Evolutionary conservation across 2,113 vertebrate species (phyloP).

Genomic region (Coptodon bakossiorum): DNA sequence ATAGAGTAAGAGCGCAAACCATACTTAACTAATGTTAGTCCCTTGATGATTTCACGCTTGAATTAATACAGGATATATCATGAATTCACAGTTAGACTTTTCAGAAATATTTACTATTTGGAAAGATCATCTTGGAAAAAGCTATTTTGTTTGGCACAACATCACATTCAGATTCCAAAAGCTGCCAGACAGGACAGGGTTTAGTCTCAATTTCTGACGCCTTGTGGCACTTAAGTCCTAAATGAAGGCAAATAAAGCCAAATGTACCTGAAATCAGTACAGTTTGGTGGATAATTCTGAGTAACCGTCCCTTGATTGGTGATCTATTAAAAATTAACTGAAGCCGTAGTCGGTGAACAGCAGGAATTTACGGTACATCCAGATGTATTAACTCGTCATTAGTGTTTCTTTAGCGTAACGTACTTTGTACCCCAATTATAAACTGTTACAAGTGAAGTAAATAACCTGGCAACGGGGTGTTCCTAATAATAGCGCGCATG

Average conservation of each 20-base stretch:
- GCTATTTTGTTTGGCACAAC: not conserved
- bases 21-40: not conserved
- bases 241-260: not conserved
- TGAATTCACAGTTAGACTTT: not conserved
- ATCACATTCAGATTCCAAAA: not conserved
- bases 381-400: not conserved
- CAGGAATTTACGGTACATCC: not conserved
- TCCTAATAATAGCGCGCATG: not conserved
- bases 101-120: not conserved
- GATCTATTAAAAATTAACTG: not conserved
- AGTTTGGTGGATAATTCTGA: not conserved
- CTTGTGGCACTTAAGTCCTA: not conserved
- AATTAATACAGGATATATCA: not conserved
- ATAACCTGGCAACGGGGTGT: not conserved
- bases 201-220: not conserved
- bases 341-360: fast-evolving
- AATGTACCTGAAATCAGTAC: not conserved
- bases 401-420: not conserved
- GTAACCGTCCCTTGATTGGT: not conserved
- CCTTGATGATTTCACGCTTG: not conserved
- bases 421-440: not conserved
- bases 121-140: no score
- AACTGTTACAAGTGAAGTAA: not conserved
- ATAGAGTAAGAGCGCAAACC: not conserved
- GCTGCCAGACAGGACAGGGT: not conserved